Conservation (phyloP, 1,140 invertebrate species). For the Pseudomyrmex sp. region DNA sequence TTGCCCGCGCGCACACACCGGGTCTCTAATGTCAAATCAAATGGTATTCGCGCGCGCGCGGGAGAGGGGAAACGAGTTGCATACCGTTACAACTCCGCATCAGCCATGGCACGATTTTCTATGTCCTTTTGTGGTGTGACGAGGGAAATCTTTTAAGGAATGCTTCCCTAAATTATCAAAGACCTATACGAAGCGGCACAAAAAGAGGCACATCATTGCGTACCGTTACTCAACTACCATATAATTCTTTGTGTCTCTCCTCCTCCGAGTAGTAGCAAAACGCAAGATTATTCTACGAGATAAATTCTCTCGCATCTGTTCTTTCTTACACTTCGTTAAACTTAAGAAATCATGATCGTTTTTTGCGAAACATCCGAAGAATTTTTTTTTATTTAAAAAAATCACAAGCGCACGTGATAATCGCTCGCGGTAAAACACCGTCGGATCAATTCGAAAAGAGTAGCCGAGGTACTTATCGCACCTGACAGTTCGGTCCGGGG, state of each 20-base stretch:
- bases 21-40: constrained; percentile 48
- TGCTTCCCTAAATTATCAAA: constrained; percentile 18
- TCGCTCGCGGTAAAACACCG: constrained; percentile 3
- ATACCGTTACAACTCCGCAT: constrained; percentile 40
- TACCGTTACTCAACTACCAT: constrained; percentile 2
- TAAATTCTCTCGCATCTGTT: too few species aligned
- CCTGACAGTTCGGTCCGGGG: constrained; percentile 43
- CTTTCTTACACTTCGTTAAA: not conserved
- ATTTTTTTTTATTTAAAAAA: not conserved
- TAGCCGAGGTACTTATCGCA: constrained; percentile 17
- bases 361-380: not conserved
- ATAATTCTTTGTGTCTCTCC: not conserved
- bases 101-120: constrained; percentile 6
- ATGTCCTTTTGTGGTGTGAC: not conserved
- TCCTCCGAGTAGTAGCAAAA: too few species aligned
- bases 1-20: constrained; percentile 30
- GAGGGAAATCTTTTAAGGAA: constrained; percentile 9
- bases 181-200: not conserved
- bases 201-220: not conserved
- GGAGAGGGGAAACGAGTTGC: constrained; percentile 34
- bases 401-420: not conserved
- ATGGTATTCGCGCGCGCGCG: constrained; percentile 39
- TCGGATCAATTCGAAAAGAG: constrained; percentile 5
- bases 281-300: too few species aligned
- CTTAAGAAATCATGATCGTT: not conserved